Base-by-base conservation (phyloP, 2,113 vertebrate genomes). In the Silurus glanis region DNA sequence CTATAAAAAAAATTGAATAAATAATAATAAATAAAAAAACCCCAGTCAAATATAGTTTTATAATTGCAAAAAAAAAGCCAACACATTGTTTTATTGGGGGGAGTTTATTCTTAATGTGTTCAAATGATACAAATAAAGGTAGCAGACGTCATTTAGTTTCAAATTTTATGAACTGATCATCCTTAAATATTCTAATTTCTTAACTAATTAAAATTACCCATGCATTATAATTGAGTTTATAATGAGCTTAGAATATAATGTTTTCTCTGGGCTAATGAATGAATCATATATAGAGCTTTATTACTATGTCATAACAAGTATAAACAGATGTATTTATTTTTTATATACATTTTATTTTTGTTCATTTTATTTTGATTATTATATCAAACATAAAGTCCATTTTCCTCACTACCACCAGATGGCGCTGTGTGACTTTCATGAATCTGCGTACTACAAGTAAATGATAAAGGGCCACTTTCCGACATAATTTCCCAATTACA, bases 321-420 rank as follows among this genome's bases (percentile, higher is more conserved):
- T 78, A 55, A 78, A 55, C 23, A 13, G 37, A 69, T 23, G 66
- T 37, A 21, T 58, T 80, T 4, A 59, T 21, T 16, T 45, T 17
- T 28, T 14, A 79, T 16, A 21, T 61, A 45, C 4, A 71, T n/a
- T 6, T 59, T 6, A 80, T 13, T 47, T 37, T 37, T 37, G 37
- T 37, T 37, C 1, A 37, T 37, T 37, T 37, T 37, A 37, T 37
- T 37, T 37, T 37, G 37, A 37, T 37, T 37, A 37, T 37, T 37
- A 37, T 37, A 37, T 37, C 37, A 37, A 37, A 37, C 37, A 37
- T 37, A 37, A 37, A 37, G 37, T 37, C 37, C 2, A 37, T 37
- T 37, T 37, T 37, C 37, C 37, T 37, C 37, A 79, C n/a, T 5
- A 37, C 53, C 86, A 87, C 82, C 58, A 87, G 74, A 59, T 76